These are phyloP conservation scores for Drosophila albomicans DNA, from an alignment of 1,140 invertebrate species.

Conservation along the genomic window DNA sequence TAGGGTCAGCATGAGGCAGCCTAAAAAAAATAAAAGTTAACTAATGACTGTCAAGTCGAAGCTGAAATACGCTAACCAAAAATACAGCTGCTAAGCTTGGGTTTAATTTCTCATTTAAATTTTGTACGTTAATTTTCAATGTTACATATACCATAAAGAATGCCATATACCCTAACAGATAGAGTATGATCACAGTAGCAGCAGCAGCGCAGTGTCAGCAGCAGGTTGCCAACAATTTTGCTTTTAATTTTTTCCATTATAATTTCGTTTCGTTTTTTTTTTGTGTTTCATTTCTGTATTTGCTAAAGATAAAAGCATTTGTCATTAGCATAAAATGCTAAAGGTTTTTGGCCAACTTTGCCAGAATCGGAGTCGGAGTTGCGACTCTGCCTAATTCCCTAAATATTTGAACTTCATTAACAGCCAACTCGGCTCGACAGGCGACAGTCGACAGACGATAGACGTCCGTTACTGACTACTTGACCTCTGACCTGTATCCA, in stretches of 20 bases:
- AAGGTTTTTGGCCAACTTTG: constrained; percentile 52
- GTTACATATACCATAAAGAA: neutral
- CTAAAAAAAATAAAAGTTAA: constrained; percentile 27
- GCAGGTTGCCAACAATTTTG: constrained; percentile 71
- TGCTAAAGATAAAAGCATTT: constrained; percentile 77
- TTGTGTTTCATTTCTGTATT: constrained; percentile 41
- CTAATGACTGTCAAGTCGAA: constrained; percentile 20
- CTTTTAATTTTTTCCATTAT: constrained; percentile 63
- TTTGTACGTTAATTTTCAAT: neutral
- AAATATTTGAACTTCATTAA: constrained; percentile 82
- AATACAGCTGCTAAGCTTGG: neutral
- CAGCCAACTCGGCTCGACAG: constrained; percentile 21
- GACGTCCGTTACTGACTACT: constrained; percentile 1
- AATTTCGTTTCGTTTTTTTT: constrained; percentile 26
- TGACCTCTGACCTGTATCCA: constrained; percentile 43
- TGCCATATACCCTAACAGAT: constrained; percentile 24
- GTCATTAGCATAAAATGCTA: constrained; percentile 80
- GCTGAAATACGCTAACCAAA: constrained; percentile 9
- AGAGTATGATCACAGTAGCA: constrained; percentile 39
- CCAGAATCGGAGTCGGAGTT: constrained; percentile 27
- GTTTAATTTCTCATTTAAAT: neutral
- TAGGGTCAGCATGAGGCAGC: constrained; percentile 65
- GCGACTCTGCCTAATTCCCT: constrained; percentile 39
- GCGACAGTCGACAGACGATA: neutral
- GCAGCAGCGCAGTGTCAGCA: constrained; percentile 41